Evolutionary conservation across 1,140 invertebrate species (phyloP), one percentile per base, ranked within the genome.

Genomic region (Armadillidium nasatum): DNA sequence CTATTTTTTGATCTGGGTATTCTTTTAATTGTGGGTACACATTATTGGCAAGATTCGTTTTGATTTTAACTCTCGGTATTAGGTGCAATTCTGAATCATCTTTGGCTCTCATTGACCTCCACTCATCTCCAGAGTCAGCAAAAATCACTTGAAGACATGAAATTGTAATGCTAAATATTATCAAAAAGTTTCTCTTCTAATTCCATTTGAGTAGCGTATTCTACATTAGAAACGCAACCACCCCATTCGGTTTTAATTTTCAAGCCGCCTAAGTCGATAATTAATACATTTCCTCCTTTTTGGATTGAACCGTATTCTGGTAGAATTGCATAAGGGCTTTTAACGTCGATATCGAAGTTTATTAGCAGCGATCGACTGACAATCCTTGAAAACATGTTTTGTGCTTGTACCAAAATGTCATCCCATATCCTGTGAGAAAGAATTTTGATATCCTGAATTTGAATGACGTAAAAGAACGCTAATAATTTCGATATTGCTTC

Each of bases 171-270:
- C 91, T 89, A 73, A n/a, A 93, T 88, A 81, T 92, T 86, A 81
- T 94, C 92, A 82, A 94, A 94, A 0, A 94, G 85, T 74, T 90
- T 87, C 84, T 93, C 91, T 83, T 94, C 92, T 19, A 93, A 84
- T 86, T 94, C 92, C 88, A 92, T 92, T 82, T 91, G 89, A 0
- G 92, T 93, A 0, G 90, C 89, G 82, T 92, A 91, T 84, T 93
- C 91, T 3, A 91, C 83, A 33, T 89, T 87, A 81, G 80, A 78
- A 81, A 89, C 84, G 11, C 88, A 72, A 33, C 80, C 80, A n/a
- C 80, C 80, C 71, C 94, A 85, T 83, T 94, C 92, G 76, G 90
- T 93, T 78, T 88, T 89, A 0, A 94, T 85, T 45, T 87, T 87
- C 71, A 93, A 84, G 67, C 89, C 88, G 60, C 92, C 92, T 45